Base-by-base conservation (phyloP, 1,140 invertebrate species). In the Apolygus lucorum region DNA sequence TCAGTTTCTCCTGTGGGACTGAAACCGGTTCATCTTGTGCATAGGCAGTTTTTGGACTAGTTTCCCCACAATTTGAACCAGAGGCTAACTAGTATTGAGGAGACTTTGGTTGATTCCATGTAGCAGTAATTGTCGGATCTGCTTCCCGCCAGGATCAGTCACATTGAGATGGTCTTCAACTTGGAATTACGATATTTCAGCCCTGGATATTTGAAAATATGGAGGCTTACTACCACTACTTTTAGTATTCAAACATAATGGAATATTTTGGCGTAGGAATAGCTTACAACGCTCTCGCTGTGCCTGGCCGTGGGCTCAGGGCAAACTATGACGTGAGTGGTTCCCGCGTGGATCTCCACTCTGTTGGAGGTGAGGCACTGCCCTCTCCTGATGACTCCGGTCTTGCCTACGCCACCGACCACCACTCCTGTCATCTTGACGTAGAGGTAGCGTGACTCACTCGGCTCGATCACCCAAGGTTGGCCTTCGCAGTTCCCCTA, bases 381-480 rank as follows among this genome's bases (percentile, higher is more conserved):
- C 25, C 64, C 64, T 74, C 84, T 76, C 68, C 79, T 74, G 76
- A 79, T 28, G 0, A 21, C 83, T 76, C 63, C 79, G 14, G 34
- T 64, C 1, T 28, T 70, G 0, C 71, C 67, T 4, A 72, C 68
- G 0, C 73, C 71, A n/a, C 70, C 82, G 76, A 89, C 82, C 22
- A 86, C 78, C 22, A 81, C 81, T 1, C 88, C 89, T 54, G 82
- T 82, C 52, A 87, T 81, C 78, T 88, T 87, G 2, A 90, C 83
- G 78, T 89, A 91, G 0, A 91, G 79, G 73, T 86, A 90, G 82
- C 1, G 85, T 82, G 0, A 63, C 14, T 71, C 70, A n/a, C 85
- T 84, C 1, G 90, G 90, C 68, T 90, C 88, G 70, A 92, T 88
- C n/a, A 91, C 78, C 86, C 89, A 90, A 0, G 90, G 90, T 70